Evolutionary conservation across 2,797 vertebrate genomes (phyloP), one percentile per base, ranked within the genome.

Genomic region (Lacerta viridis): DNA sequence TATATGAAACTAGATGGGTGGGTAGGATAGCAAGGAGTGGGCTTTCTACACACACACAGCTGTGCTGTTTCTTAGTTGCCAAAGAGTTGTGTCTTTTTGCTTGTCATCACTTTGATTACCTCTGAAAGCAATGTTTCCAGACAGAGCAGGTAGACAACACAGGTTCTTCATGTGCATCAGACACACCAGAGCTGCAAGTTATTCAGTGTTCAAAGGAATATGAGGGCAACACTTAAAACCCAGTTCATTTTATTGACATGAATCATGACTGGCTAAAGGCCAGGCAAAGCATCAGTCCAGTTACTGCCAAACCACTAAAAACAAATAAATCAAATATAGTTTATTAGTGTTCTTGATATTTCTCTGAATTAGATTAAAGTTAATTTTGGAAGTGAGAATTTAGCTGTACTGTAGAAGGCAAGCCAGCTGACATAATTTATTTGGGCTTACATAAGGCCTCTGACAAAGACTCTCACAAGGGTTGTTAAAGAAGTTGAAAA

Each of bases 231-330:
- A 88, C 88, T 95, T 91, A 93, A 88, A 83, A 89, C 0, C 2
- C 46, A 87, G 23, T 74, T 94, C 79, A 92, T 94, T 95, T 84
- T 92, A 92, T 83, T 91, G 91, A 94, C 87, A 81, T 74, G 85
- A 93, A 88, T n/a, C 84, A 85, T 80, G 79, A 91, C 85, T 91
- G 90, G 92, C 89, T 71, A 23, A 74, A 80, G 75, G 92, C 91
- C 93, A 95, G 91, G 69, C 82, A 72, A 0, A 92, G 90, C 91
- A 93, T 94, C 93, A 87, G 83, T 76, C 41, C 29, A 68, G 64
- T 81, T 90, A 87, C 87, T 94, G 83, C 90, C 91, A 95, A 88
- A 86, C 88, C 90, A 91, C 88, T 84, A 87, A 90, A 93, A 89
- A 5, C 71, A 90, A 93, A 92, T 88, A 93, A 89, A 89, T 93